phyloP scores from a whole-genome alignment of 2,888 invertebrate species.

The Trissolcus brochymenae region DNA sequence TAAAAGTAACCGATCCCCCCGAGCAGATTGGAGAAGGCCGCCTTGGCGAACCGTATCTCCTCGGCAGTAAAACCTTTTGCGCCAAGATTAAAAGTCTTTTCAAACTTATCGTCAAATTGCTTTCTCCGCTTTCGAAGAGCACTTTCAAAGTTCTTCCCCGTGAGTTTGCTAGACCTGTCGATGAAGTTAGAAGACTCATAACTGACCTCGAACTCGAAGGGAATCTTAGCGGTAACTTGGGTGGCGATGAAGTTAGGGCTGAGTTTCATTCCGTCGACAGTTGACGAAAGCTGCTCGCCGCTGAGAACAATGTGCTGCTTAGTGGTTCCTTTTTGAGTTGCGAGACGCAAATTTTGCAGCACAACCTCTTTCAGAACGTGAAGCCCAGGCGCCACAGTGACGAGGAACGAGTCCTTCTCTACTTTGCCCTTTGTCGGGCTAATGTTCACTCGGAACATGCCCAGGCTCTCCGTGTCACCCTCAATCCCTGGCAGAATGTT shows the following conservation, averaged over 20 bases:
- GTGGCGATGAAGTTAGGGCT: slow-evolving; percentile 86
- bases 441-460: slow-evolving; percentile 83
- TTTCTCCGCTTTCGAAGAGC: slow-evolving; percentile 80
- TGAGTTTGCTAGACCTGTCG: slow-evolving; percentile 78
- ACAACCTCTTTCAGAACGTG: slow-evolving; percentile 86
- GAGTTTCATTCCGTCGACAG: slow-evolving; percentile 73
- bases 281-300: slow-evolving; percentile 79
- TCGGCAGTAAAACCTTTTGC: slow-evolving; percentile 83
- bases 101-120: slow-evolving; percentile 87
- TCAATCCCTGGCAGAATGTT: slow-evolving; percentile 79
- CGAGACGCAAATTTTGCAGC: slow-evolving; percentile 82
- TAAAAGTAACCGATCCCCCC: slow-evolving; percentile 98
- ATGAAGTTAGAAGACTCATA: slow-evolving; percentile 86
- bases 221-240: slow-evolving; percentile 86
- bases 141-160: slow-evolving; percentile 82
- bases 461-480: slow-evolving; percentile 87
- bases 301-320: slow-evolving; percentile 80
- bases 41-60: slow-evolving; percentile 86
- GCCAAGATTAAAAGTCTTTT: slow-evolving; percentile 85
- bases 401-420: slow-evolving; percentile 84
- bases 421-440: slow-evolving; percentile 78
- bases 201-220: slow-evolving; percentile 89
- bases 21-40: slow-evolving; percentile 94
- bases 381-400: slow-evolving; percentile 83
- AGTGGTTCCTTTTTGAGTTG: slow-evolving; percentile 78